These are phyloP conservation scores for Nebria brevicollis DNA, from an alignment of 2,888 invertebrate species.

Conservation along the genomic window DNA sequence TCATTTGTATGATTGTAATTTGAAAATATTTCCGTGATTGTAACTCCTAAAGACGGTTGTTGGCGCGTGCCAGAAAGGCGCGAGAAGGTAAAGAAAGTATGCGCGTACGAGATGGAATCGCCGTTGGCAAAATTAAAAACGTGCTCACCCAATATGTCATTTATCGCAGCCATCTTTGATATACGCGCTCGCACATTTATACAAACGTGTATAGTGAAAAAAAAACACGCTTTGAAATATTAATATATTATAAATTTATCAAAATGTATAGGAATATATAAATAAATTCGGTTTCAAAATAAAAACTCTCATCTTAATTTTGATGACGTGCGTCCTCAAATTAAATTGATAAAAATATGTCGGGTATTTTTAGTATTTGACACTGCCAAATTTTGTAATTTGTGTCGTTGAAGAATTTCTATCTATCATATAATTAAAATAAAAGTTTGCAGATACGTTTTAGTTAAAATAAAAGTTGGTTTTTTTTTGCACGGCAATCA, in stretches of 20 bases:
- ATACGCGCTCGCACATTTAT: not conserved
- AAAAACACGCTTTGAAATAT: not conserved
- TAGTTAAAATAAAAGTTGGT: no score
- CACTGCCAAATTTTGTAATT: not conserved
- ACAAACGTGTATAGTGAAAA: not conserved
- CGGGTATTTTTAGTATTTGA: not conserved
- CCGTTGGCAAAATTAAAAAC: constrained; percentile 40
- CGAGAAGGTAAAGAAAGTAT: constrained; percentile 39
- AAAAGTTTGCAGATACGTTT: no score
- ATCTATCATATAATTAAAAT: not conserved
- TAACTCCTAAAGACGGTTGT: not conserved
- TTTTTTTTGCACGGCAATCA: no score
- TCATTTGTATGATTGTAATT: not conserved
- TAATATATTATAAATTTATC: not conserved
- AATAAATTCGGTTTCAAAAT: not conserved
- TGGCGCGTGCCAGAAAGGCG: constrained; percentile 23
- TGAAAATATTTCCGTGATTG: not conserved
- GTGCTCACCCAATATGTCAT: constrained; percentile 34
- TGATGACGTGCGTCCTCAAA: not conserved
- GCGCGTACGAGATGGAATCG: constrained; percentile 33
- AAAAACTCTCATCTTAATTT: not conserved
- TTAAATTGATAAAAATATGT: not conserved
- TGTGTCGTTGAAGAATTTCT: not conserved
- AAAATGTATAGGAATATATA: not conserved
- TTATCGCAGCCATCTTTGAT: not conserved